A percentile compares a stretch with the other conserved stretches of the same genome.
These are phyloP conservation scores for Paracentrotus lividus DNA, from an alignment of 53 echinoderm and acorn worm genomes.

Conservation along the genomic window DNA sequence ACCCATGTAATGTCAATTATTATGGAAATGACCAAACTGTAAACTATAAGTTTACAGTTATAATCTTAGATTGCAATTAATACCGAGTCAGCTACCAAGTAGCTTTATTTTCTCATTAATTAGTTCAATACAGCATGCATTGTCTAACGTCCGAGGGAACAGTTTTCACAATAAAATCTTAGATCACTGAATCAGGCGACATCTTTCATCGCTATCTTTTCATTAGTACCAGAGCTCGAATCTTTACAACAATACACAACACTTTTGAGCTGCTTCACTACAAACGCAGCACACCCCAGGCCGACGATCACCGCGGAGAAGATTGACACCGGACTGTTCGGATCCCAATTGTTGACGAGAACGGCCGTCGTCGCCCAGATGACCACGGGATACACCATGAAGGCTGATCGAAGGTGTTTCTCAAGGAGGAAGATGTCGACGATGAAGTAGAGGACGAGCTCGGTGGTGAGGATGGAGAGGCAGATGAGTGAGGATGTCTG, in stretches of 20 bases:
- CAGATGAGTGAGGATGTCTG: slow-evolving; percentile 55
- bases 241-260: not conserved
- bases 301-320: slow-evolving; percentile 63
- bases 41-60: no score
- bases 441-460: slow-evolving; percentile 75
- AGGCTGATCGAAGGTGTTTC: slow-evolving; percentile 71
- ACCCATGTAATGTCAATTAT: no score
- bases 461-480: slow-evolving; percentile 73
- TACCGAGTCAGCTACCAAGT: no score
- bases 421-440: slow-evolving; percentile 70
- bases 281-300: slow-evolving; percentile 53
- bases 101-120: not conserved
- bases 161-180: not conserved
- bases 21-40: no score
- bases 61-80: no score
- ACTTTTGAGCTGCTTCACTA: slow-evolving; percentile 21
- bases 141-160: not conserved
- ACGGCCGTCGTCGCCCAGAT: slow-evolving; percentile 75
- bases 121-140: not conserved
- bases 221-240: not conserved
- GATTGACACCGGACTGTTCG: slow-evolving; percentile 48
- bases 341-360: slow-evolving; percentile 74
- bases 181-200: slow-evolving; percentile 24
- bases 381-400: slow-evolving; percentile 74
- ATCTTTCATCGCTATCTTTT: not conserved